These are phyloP conservation scores for Drosophila dives DNA, from an alignment of 2,888 invertebrate genomes.

Conservation along the genomic window DNA sequence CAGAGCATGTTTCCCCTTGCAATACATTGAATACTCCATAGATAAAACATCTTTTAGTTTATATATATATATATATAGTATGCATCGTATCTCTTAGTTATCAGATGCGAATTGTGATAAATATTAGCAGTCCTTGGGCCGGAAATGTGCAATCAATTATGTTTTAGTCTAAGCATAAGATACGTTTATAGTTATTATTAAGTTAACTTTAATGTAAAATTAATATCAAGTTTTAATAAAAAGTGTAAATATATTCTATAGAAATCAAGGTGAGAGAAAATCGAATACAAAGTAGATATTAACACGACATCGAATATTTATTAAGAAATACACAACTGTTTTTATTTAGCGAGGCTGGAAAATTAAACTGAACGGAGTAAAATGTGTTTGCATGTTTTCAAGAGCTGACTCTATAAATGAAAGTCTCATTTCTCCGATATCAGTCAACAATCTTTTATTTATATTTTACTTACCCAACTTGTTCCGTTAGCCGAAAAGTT, in stretches of 20 bases:
- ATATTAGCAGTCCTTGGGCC: slow-evolving; percentile 84
- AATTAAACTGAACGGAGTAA: background rate
- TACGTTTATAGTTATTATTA: background rate
- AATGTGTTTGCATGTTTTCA: background rate
- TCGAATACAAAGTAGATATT: background rate
- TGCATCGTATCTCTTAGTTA: slow-evolving; percentile 60
- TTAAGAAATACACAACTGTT: background rate
- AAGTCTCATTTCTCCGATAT: background rate
- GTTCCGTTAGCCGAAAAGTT: background rate
- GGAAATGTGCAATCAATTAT: slow-evolving; percentile 84
- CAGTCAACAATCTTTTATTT: background rate
- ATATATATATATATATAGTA: slow-evolving; percentile 34
- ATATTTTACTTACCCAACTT: background rate
- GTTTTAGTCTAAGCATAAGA: slow-evolving; percentile 54
- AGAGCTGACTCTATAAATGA: background rate
- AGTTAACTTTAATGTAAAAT: slow-evolving; percentile 14
- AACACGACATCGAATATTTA: background rate
- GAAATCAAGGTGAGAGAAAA: background rate
- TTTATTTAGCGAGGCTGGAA: background rate
- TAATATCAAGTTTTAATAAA: slow-evolving; percentile 29
- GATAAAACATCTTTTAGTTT: slow-evolving; percentile 14
- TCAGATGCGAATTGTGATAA: slow-evolving; percentile 84
- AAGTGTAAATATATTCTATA: slow-evolving; percentile 44
- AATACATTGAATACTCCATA: slow-evolving; percentile 36
- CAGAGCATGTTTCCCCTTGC: slow-evolving; percentile 1